A percentile compares a stretch with the other conserved stretches of the same genome.
These are phyloP conservation scores for Achlya flavicornis DNA, from an alignment of 2,888 invertebrate species.

Conservation along the genomic window DNA sequence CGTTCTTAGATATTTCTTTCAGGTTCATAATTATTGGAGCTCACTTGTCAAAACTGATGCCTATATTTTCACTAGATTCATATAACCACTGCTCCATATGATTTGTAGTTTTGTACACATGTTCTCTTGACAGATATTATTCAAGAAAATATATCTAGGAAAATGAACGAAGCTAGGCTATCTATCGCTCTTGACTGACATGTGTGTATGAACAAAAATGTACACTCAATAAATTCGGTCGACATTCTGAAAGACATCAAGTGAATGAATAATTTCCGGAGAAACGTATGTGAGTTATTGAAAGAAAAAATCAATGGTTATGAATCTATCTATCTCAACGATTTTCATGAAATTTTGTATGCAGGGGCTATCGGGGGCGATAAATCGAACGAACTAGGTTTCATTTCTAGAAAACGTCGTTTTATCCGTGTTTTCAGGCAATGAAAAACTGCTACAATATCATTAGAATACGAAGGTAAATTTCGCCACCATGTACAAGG, in stretches of 20 bases:
- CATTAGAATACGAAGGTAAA: too few relatives aligned
- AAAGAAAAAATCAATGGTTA: neutral
- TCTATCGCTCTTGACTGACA: neutral
- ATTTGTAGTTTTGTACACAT: neutral
- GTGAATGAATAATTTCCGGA: neutral
- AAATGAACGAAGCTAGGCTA: neutral
- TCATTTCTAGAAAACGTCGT: too few relatives aligned
- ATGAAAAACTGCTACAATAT: too few relatives aligned
- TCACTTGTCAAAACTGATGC: neutral
- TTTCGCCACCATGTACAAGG: too few relatives aligned
- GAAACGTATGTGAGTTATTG: neutral
- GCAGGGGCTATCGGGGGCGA: too few relatives aligned
- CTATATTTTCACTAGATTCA: neutral
- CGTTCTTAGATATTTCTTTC: neutral
- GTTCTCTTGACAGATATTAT: slow-evolving; percentile 3
- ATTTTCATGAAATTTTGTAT: too few relatives aligned
- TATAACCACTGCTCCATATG: neutral
- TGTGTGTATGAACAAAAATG: neutral
- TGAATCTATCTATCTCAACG: neutral
- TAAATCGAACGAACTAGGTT: too few relatives aligned
- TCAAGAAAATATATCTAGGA: slow-evolving; percentile 3
- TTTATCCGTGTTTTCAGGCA: too few relatives aligned
- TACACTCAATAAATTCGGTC: neutral
- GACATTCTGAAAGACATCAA: neutral
- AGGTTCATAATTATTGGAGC: too few relatives aligned